Evolutionary conservation across 64 coral and sea anemone species (phyloP), one percentile per base, ranked within the genome.

Genomic region (Anthopleura sola): DNA sequence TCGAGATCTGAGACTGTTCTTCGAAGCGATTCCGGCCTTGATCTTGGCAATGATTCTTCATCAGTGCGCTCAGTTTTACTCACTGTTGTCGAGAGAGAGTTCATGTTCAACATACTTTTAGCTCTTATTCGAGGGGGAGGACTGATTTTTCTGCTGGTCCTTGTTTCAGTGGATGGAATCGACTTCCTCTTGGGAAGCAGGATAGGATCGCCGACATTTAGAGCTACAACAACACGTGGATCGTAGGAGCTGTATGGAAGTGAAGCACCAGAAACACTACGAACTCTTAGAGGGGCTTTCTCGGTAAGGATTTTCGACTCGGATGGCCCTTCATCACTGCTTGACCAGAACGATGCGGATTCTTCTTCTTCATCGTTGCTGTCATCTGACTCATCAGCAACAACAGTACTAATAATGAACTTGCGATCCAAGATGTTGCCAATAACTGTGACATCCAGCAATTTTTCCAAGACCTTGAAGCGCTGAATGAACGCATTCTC

Each of bases 191-290:
- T 64, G 36, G 94, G 94, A 60, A 96, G 87, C 12, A 96, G 77
- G 50, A 96, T 86, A 26, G 55, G 78, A 24, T 82, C 84, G 32
- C 84, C 76, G 3, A 84, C 88, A 53, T 81, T 74, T 79, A 82
- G 86, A 19, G 91, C 87, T 24, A 90, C 78, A 14, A 97, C 91
- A 28, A 97, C 82, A 16, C 95, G 87, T 11, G 95, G 95, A 49
- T 97, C 95, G 79, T 87, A 87, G 1, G 91, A 88, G 49, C 95
- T 97, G 91, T 88, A 97, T 5, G 95, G 95, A 10, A 97, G 85
- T 36, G 91, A 84, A 37, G 95, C 95, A 23, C 95, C 95, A 57
- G 91, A 93, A 8, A 87, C 55, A 47, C 85, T 90, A 10, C 86
- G 80, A 36, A 88, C 80, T 46, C 95, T 88, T 13, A 89, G 55